Conservation (phyloP, 2,888 invertebrate species). For the Callyntrura sp. region DNA sequence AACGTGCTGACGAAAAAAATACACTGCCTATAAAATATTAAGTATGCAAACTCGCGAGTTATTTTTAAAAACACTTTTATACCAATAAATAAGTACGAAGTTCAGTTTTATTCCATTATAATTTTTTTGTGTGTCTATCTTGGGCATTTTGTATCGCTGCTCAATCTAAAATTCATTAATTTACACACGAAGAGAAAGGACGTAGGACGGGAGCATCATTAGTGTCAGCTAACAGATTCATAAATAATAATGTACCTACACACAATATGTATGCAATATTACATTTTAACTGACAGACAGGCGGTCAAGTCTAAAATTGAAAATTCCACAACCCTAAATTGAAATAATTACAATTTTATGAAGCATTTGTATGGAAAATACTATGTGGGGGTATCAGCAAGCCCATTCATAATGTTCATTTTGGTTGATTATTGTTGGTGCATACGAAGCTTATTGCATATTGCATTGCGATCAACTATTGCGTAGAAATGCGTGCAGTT, state of each 20-base stretch:
- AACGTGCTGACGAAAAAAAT: background rate
- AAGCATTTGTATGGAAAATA: too few species aligned
- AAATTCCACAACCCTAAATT: constrained; percentile 7
- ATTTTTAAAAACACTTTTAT: too few species aligned
- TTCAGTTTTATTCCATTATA: background rate
- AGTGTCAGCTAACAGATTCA: too few species aligned
- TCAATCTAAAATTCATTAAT: constrained; percentile 32
- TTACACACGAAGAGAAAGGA: constrained; percentile 23
- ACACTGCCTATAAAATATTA: background rate
- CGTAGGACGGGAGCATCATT: background rate
- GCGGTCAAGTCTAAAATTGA: background rate
- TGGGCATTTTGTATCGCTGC: background rate
- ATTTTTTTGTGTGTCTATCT: background rate
- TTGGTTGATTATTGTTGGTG: too few species aligned
- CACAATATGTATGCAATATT: background rate
- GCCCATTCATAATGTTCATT: too few species aligned
- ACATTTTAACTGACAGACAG: background rate
- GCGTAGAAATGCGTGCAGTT: background rate
- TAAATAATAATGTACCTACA: too few species aligned
- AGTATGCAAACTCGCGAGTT: background rate
- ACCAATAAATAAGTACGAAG: too few species aligned
- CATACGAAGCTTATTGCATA: background rate
- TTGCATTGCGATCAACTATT: background rate
- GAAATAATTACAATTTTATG: background rate
- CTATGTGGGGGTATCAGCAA: too few species aligned